A percentile compares a stretch with the other conserved stretches of the same genome.
Conservation (phyloP, 1,140 invertebrate species). For the Alviniconcha marisindica region DNA sequence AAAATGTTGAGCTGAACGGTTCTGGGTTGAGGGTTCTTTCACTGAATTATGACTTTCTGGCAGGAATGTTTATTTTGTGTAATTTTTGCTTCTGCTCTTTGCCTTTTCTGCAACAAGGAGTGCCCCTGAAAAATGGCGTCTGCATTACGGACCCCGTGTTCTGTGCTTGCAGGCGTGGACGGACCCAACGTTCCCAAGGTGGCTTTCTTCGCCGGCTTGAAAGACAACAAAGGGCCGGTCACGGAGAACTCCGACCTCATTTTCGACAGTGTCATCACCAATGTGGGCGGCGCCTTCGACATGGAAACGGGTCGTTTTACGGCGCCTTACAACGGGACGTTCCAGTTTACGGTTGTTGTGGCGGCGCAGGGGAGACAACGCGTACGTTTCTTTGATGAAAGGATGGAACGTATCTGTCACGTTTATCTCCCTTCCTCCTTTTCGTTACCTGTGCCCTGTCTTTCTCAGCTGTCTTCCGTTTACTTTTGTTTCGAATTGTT, state of each 20-base stretch:
- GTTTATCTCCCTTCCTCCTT: not conserved
- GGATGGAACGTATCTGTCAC: conserved; percentile 33
- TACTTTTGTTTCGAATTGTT: too few relatives aligned
- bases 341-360: conserved; percentile 72
- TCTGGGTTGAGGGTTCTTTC: too few relatives aligned
- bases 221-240: conserved; percentile 65
- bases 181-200: conserved; percentile 47
- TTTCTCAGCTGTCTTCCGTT: too few relatives aligned
- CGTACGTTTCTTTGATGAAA: conserved; percentile 56
- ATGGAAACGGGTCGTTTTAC: conserved; percentile 65
- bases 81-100: too few relatives aligned
- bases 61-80: too few relatives aligned
- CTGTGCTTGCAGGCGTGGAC: conserved; percentile 60
- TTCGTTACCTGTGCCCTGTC: too few relatives aligned
- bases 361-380: conserved; percentile 72
- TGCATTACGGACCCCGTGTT: too few relatives aligned
- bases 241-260: conserved; percentile 62
- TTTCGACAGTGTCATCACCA: conserved; percentile 72
- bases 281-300: conserved; percentile 68
- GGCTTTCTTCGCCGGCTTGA: conserved; percentile 72
- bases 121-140: too few relatives aligned
- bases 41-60: too few relatives aligned
- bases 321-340: conserved; percentile 71
- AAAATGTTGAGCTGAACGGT: too few relatives aligned
- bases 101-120: too few relatives aligned